phyloP scores from a whole-genome alignment of 2,797 vertebrate species.

The Rhabdophis nuchalis region DNA sequence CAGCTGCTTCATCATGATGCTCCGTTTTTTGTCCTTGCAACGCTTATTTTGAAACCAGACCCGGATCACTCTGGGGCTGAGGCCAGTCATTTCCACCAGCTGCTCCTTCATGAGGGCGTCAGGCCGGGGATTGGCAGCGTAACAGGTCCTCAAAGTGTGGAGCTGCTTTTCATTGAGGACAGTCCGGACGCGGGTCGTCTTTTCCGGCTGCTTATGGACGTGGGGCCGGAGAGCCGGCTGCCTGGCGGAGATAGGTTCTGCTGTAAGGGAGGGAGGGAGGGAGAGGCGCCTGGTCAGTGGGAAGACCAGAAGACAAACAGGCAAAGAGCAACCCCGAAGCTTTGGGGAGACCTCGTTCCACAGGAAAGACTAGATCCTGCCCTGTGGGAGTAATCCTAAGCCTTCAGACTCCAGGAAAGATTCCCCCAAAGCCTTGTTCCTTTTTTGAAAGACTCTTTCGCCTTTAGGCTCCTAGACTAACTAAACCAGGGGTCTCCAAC shows the following conservation, averaged over 20 bases:
- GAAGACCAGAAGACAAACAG: constrained; percentile 5
- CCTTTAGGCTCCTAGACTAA: background rate
- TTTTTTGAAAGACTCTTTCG: background rate
- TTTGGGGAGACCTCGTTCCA: background rate
- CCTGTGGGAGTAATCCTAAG: background rate
- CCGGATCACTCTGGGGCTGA: constrained; percentile 89
- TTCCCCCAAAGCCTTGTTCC: background rate
- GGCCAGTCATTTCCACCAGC: constrained; percentile 91
- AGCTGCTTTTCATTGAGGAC: constrained; percentile 94
- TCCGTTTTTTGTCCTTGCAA: constrained; percentile 93
- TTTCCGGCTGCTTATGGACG: constrained; percentile 92
- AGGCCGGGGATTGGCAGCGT: constrained; percentile 91
- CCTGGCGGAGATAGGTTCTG: constrained; percentile 89
- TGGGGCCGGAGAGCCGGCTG: constrained; percentile 88
- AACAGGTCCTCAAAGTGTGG: constrained; percentile 92
- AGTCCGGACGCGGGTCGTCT: constrained; percentile 89
- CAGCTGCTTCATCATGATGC: constrained; percentile 91
- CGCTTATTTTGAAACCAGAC: constrained; percentile 97
- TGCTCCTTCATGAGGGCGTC: constrained; percentile 96
- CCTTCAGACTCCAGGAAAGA: background rate
- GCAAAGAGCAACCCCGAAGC: too few species aligned
- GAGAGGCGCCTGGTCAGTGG: constrained; percentile 50
- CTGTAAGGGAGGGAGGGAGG: constrained; percentile 68
- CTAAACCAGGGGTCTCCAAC: background rate
- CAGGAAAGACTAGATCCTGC: background rate